Base-by-base conservation (phyloP, 2,113 vertebrate species). In the Clinocottus analis region DNA sequence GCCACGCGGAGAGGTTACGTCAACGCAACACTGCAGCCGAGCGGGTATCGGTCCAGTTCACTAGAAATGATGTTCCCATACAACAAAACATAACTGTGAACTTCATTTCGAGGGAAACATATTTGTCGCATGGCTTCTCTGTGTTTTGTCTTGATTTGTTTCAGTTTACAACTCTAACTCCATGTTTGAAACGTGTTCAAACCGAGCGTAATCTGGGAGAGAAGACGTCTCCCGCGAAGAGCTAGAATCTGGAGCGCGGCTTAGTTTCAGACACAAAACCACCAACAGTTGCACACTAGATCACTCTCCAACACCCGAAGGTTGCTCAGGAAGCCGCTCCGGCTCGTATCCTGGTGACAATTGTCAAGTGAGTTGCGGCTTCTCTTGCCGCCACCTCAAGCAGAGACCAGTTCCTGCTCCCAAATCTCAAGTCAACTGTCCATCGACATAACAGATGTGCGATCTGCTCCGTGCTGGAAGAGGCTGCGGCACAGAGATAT, bases 381-480 rank as follows among this genome's bases (percentile, higher is more conserved):
- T 77, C 47, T 61, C 47, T 43, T 43, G 66, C 81, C 74, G 47
- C 72, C 67, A 31, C 72, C 80, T 82, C 33, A 16, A 12, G 21
- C n/a, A n/a, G 19, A 60, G 64, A 72, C 19, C 3, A 61, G 64
- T 59, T 69, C 70, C 59, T 69, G 77, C 41, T 77, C 72, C 70
- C 82, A 80, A 72, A 66, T 64, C 74, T 79, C 61, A 19, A 72
- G 27, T 55, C 58, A 49, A 72, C 80, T 73, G 74, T 79, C 77
- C 49, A 89, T 82, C 16, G 87, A 85, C 85, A 69, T 60, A 88
- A 68, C 88, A 91, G 83, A 90, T 89, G 90, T 87, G 66, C 79
- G 72, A 16, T 79, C 51, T 77, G 78, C 84, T 86, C 79, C 63
- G 66, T 63, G 63, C 33, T 21, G 37, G 47, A 86, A 74, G 66